Base-by-base conservation (phyloP, 2,888 invertebrate genomes). In the Epistrophe eligans region DNA sequence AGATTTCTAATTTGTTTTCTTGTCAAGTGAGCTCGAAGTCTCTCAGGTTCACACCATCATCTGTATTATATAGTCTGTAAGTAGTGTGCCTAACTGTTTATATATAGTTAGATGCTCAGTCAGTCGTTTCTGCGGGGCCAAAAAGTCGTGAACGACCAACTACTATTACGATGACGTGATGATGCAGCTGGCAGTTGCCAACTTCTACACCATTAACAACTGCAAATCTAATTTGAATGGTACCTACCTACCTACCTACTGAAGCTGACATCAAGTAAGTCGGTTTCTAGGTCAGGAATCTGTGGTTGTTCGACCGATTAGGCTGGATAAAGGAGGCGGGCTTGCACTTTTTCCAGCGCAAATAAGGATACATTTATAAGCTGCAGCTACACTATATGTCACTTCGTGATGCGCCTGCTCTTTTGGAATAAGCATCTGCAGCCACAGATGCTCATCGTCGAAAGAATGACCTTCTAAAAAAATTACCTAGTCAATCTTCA, bases 1-100 rank as follows among this genome's bases (percentile, higher is more conserved):
- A 85, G 58, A 85, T 85, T 82, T 85, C 85, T 82, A 85, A 85
- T 85, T 85, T 85, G 85, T 85, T 85, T 85, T 85, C 85, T 64
- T 82, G 85, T 85, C 82, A 82, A 85, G 85, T 73, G 13, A 64
- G 82, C 85, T 77, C 62, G 15, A 15, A 55, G 73, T 32, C 57
- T 70, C 58, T 71, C 74, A 71, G 62, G 58, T 77, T 82, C 64
- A 79, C 77, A 71, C 85, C 74, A 60, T 17, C 60, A 60, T 32
- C 60, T 13, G 38, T 58, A 50, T n/a, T 13, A 32, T 32, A 9
- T 35, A 35, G 35, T 28, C 73, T 77, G 60, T 48, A 35, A 67
- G 67, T 70, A 70, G 70, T 70, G 11, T 55, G 70, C 11, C 70
- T 77, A 84, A 84, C 84, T 76, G 84, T 84, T 1, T 24, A 24